Base-by-base conservation (phyloP, 1,140 invertebrate genomes). In the Drosophila sp. region DNA sequence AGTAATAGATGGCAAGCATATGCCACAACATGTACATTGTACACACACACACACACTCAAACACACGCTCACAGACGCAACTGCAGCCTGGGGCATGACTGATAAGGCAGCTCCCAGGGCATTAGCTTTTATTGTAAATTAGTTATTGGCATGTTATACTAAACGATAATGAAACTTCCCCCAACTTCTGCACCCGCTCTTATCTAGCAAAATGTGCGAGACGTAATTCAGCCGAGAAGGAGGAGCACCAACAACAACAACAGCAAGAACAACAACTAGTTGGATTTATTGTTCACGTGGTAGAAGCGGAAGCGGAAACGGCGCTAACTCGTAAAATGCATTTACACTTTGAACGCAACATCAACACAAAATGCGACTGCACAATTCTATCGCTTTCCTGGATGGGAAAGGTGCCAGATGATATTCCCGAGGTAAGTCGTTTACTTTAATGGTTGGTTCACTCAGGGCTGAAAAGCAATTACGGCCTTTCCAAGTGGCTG, bases 371-470 rank as follows among this genome's bases (percentile, higher is more conserved):
- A 93, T 98, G 97, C 93, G 98, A 99, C 93, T 98, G 97, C 93
- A 96, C 97, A 79, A 97, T 99, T 89, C 93, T 98, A 72, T 97
- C 97, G 74, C 94, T 99, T 86, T 98, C 97, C 83, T 99, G 98
- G 98, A 99, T 99, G 98, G 97, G 97, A 76, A 98, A 98, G 93
- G 97, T 98, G 77, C 97, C 97, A 62, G 98, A 99, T 92, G 97
- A 98, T 90, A 94, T 98, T 78, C 97, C 97, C 27, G 97, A 98
- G 95, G 96, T 97, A 94, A 94, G 94, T 92, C 29, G 50, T 58
- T 25, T 43, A 3, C 18, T 38, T 67, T 67, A 62, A 64, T 46
- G 41, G 34, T 38, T 56, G 14, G 43, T 14, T 38, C 69, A 41
- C 29, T 69, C n/a, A 21, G 13, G 58, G n/a, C 38, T 46, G 3